These are phyloP conservation scores for Cheilosia vernalis DNA, from an alignment of 2,888 invertebrate species.

Conservation along the genomic window DNA sequence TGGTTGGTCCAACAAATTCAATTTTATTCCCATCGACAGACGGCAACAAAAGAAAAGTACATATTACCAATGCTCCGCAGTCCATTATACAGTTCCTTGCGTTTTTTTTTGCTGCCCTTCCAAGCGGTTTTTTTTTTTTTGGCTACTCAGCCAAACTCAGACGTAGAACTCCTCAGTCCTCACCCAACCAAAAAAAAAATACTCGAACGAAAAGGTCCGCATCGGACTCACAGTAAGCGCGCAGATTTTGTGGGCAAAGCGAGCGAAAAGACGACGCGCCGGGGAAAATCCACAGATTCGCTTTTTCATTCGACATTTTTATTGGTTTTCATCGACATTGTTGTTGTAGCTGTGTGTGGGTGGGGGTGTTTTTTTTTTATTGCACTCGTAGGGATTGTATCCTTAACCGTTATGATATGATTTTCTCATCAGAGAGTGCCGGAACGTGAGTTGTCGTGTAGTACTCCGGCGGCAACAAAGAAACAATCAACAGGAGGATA, in stretches of 20 bases:
- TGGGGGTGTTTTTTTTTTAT: constrained; percentile 52
- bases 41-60: constrained; percentile 31
- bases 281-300: constrained; percentile 61
- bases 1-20: constrained; percentile 25
- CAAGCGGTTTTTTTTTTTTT: constrained; percentile 11
- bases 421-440: constrained; percentile 72
- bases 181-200: background rate
- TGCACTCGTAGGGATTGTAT: constrained; percentile 71
- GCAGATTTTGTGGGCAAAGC: constrained; percentile 63
- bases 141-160: constrained; percentile 17
- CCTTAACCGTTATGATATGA: constrained; percentile 75
- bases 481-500: constrained; percentile 75
- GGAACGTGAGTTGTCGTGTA: constrained; percentile 72
- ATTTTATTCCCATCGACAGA: constrained; percentile 38
- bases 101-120: constrained; percentile 33
- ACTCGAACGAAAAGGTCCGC: constrained; percentile 38
- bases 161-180: constrained; percentile 5
- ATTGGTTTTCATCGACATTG: constrained; percentile 73
- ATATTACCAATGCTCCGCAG: constrained; percentile 23
- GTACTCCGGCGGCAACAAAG: constrained; percentile 71
- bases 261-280: constrained; percentile 34
- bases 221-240: constrained; percentile 56
- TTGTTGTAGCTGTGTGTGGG: constrained; percentile 46
- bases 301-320: constrained; percentile 71
- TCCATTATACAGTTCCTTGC: constrained; percentile 7